Conservation (phyloP, 2,797 vertebrate genomes). For the Mareca strepera region DNA sequence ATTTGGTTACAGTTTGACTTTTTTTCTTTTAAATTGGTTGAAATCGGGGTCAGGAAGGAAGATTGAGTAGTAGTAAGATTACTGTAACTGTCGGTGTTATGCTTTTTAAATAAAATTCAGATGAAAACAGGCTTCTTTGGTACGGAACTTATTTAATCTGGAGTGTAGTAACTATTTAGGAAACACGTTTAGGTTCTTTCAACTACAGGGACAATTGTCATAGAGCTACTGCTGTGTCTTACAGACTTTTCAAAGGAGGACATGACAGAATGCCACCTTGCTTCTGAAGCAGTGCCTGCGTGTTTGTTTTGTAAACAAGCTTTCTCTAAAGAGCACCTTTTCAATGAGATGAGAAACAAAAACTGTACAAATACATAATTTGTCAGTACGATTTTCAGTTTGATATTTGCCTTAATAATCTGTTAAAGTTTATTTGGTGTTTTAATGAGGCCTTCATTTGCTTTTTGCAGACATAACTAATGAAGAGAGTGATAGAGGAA, state of each 20-base stretch:
- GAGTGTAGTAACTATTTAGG: neutral
- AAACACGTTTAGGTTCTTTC: neutral
- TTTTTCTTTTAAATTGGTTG: neutral
- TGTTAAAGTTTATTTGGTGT: neutral
- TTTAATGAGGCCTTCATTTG: neutral
- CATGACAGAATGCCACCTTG: neutral
- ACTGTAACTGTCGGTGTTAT: neutral
- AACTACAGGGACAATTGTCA: neutral
- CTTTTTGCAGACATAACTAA: neutral
- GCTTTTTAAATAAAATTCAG: neutral
- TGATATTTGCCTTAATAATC: neutral
- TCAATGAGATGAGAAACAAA: neutral
- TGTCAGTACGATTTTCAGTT: neutral
- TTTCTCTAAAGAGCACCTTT: neutral
- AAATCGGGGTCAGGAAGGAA: neutral
- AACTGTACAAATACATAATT: neutral
- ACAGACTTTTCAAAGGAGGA: neutral
- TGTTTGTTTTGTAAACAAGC: neutral
- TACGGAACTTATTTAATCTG: neutral
- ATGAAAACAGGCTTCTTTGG: neutral
- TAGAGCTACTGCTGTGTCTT: neutral
- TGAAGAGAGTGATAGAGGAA: neutral
- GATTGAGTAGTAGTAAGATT: neutral
- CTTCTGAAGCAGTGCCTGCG: neutral
- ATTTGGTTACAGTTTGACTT: neutral